Evolutionary conservation across 64 coral and sea anemone species (phyloP).

Genomic region (Acropora tenuis): DNA sequence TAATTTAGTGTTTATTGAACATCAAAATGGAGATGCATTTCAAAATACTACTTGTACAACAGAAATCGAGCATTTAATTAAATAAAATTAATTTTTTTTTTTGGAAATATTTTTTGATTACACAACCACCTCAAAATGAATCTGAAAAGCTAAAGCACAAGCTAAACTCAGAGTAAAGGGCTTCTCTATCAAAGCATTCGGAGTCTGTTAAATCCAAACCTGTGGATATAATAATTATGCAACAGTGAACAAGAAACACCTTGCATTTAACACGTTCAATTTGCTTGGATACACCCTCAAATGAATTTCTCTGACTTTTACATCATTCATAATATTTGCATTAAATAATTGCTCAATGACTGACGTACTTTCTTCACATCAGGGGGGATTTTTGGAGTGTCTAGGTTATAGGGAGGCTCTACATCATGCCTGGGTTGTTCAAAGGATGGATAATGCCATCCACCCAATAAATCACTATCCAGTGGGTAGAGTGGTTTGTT

Average conservation of each 20-base stretch:
- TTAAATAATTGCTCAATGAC: slow-evolving; percentile 29
- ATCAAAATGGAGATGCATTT: slow-evolving; percentile 25
- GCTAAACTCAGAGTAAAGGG: not conserved
- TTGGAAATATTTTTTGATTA: slow-evolving; percentile 18
- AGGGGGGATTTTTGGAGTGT: slow-evolving; percentile 17
- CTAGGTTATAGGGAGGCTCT: not conserved
- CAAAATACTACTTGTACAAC: slow-evolving; percentile 3
- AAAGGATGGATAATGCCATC: not conserved
- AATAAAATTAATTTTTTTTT: not conserved
- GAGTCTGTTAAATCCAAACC: not conserved
- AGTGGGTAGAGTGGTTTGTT: too few relatives aligned
- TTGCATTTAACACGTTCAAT: slow-evolving; percentile 14
- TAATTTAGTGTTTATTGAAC: slow-evolving; percentile 1
- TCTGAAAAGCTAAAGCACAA: slow-evolving; percentile 22
- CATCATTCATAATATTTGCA: slow-evolving; percentile 18
- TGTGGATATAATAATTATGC: slow-evolving; percentile 14
- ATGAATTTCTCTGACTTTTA: not conserved
- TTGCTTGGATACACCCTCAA: slow-evolving; percentile 10
- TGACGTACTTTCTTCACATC: slow-evolving; percentile 30
- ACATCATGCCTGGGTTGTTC: not conserved
- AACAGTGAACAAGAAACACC: slow-evolving; percentile 9
- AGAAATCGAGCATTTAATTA: slow-evolving; percentile 27
- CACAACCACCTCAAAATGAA: slow-evolving; percentile 29
- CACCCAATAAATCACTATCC: not conserved
- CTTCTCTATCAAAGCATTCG: slow-evolving; percentile 1